Evolutionary conservation across 2,797 vertebrate genomes (phyloP).

Genomic region (Ciconia nigra): DNA sequence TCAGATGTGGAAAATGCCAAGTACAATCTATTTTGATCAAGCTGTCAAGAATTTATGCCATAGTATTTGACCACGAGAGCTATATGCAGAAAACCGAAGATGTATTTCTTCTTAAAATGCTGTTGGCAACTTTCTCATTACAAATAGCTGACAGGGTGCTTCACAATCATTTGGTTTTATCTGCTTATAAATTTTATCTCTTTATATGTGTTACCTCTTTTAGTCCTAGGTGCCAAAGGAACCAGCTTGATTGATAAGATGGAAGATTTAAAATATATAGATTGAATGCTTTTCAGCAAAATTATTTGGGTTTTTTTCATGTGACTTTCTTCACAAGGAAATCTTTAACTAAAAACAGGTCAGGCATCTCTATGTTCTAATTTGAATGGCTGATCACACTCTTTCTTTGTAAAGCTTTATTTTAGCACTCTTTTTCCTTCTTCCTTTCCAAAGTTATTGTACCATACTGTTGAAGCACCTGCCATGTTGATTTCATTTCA

Average conservation of each 20-base stretch:
- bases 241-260: background rate
- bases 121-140: background rate
- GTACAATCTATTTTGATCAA: background rate
- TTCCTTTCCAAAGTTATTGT: slow-evolving; percentile 8
- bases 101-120: background rate
- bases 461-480: slow-evolving; percentile 27
- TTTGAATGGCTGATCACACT: background rate
- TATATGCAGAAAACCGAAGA: background rate
- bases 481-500: slow-evolving; percentile 21
- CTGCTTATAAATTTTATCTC: background rate
- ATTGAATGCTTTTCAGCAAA: background rate
- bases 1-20: background rate
- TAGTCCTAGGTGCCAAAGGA: background rate
- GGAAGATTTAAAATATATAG: background rate
- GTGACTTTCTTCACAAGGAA: background rate
- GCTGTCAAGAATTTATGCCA: background rate
- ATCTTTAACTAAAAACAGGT: background rate
- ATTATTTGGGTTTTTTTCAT: background rate
- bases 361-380: background rate
- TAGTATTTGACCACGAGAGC: background rate
- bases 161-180: background rate
- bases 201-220: background rate
- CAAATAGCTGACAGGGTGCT: background rate
- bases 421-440: background rate
- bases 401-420: background rate